Base-by-base conservation (phyloP, 2,113 vertebrate species). In the Steatornis caripensis region DNA sequence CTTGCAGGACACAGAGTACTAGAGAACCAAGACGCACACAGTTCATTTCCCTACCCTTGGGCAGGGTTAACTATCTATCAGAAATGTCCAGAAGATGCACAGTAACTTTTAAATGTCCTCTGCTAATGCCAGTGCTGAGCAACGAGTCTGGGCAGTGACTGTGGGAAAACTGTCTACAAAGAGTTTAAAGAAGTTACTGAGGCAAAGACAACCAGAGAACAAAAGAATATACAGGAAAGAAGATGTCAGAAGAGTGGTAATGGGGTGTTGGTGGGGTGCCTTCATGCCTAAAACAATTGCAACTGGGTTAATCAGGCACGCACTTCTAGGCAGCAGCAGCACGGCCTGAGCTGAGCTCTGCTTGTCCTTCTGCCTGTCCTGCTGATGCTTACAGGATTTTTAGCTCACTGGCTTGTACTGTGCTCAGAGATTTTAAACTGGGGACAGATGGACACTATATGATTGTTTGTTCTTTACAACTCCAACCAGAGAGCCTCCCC, bases 371-470 rank as follows among this genome's bases (percentile, higher is more conserved):
- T 64, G 26, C 11, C 43, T 37, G 18, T 81, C 51, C n/a, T 74
- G 15, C 51, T 76, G 43, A 58, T 26, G 58, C 8, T 54, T 19
- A 30, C 2, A 5, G 26, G 8, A n/a, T 5, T 77, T 90, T 66
- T 45, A 66, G 22, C 29, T 12, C 24, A 29, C 30, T 62, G 48
- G 11, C 32, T 37, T 62, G 32, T 34, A 68, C 23, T 29, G 9
- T 0, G 1, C 37, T 79, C 36, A 60, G 32, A 39, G n/a, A 27
- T 68, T 61, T 91, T 87, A 58, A 62, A 37, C n/a, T 64, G 61
- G 6, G 5, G 20, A 17, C 3, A 19, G 57, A n/a, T 2, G 4
- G 17, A n/a, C 19, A 66, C 5, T n/a, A 8, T 48, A n/a, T n/a
- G 70, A 18, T 12, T 8, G 11, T 20, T 70, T 53, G 5, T 23